Conservation (phyloP, 1,140 invertebrate genomes). For the Ptiloglossa arizonensis region DNA sequence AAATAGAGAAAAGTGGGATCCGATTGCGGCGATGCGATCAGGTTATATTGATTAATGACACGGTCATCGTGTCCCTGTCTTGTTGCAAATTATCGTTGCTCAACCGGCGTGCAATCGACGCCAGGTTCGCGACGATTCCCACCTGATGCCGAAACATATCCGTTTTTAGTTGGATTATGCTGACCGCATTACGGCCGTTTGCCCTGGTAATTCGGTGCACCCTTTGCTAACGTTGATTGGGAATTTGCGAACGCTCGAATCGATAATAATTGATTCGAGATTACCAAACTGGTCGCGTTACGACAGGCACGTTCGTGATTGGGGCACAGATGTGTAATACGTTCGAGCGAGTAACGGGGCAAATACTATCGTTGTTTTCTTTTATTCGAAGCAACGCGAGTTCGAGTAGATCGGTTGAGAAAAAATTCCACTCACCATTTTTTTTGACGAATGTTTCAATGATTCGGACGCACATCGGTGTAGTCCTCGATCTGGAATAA, state of each 20-base stretch:
- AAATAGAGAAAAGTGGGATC: background rate
- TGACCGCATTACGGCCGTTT: slow-evolving; percentile 44
- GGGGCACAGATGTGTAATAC: slow-evolving; percentile 13
- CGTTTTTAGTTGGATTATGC: slow-evolving; percentile 53
- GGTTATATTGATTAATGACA: background rate
- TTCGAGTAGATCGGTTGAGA: too few species aligned
- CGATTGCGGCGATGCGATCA: background rate
- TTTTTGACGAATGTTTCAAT: too few species aligned
- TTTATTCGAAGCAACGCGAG: background rate
- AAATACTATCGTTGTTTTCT: background rate
- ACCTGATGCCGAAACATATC: slow-evolving; percentile 47
- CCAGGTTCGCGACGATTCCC: slow-evolving; percentile 28
- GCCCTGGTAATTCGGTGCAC: slow-evolving; percentile 34
- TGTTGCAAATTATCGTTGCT: slow-evolving; percentile 21
- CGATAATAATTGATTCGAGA: slow-evolving; percentile 53
- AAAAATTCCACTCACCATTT: background rate
- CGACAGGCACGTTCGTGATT: slow-evolving; percentile 17
- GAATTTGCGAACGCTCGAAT: slow-evolving; percentile 34
- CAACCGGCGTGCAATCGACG: background rate
- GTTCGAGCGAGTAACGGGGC: background rate
- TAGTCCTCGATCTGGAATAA: background rate
- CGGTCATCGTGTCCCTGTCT: background rate
- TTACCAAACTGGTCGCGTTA: slow-evolving; percentile 24
- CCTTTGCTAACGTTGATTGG: slow-evolving; percentile 26
- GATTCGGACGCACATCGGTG: too few species aligned